Percentiles rank a stretch among this genome's conserved stretches.
Conservation (phyloP, 2,888 invertebrate genomes). For the Catocala sponsa region DNA sequence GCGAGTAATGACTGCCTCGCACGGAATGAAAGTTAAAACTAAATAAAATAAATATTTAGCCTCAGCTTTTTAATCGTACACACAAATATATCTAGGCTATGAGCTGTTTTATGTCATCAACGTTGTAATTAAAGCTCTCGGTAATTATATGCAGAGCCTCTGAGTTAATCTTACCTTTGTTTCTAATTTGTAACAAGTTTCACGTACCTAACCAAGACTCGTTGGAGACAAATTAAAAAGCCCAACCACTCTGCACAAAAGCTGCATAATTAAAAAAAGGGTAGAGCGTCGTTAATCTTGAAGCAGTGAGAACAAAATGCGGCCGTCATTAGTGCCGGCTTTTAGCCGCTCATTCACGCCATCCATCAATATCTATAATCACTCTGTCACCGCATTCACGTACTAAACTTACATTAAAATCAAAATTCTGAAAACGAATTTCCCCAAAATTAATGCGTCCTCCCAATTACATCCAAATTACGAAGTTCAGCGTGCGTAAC, state of each 20-base stretch:
- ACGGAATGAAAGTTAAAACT: constrained; percentile 45
- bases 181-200: constrained; percentile 47
- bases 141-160: constrained; percentile 17
- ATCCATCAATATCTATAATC: constrained; percentile 65
- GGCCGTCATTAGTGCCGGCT: constrained; percentile 61
- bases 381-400: constrained; percentile 10
- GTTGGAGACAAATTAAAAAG: constrained; percentile 59
- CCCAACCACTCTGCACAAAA: constrained; percentile 55
- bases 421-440: constrained; percentile 5
- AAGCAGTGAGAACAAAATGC: constrained; percentile 62
- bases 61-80: constrained; percentile 24
- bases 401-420: constrained; percentile 16
- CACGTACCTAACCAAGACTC: constrained; percentile 38
- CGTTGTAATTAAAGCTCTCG: not conserved
- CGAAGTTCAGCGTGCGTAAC: constrained; percentile 5
- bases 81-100: not conserved
- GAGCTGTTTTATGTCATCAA: too few relatives aligned
- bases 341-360: constrained; percentile 44
- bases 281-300: constrained; percentile 71
- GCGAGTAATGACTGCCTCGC: constrained; percentile 22
- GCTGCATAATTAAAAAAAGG: constrained; percentile 76
- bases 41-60: constrained; percentile 36
- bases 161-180: constrained; percentile 43
- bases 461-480: constrained; percentile 9
- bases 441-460: not conserved